Evolutionary conservation across 2,888 invertebrate genomes (phyloP), one percentile per base, ranked within the genome.

Genomic region (Drosophila niveifrons): DNA sequence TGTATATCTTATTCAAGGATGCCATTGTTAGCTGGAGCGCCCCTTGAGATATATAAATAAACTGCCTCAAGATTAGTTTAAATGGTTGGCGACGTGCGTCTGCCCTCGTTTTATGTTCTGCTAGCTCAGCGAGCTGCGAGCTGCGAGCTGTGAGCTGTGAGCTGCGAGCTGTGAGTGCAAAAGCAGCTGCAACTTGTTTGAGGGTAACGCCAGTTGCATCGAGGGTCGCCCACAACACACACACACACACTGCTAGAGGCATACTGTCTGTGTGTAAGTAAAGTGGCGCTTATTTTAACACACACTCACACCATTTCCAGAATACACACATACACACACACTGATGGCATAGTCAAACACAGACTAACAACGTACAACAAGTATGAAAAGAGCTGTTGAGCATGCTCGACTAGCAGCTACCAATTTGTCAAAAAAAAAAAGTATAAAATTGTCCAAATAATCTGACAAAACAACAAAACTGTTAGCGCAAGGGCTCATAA

Each of bases 11-110:
- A 59, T 56, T 58, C 67, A 67, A 67, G 58, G 66, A 52, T 63
- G 64, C 56, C 82, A 84, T 84, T 80, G 86, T 82, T 85, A 73
- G 72, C 59, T 68, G 70, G 66, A 66, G 85, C 75, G 65, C 72
- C 80, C 76, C 82, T 82, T 62, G 82, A 85, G 86, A 73, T 79
- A 79, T 82, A 82, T 82, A 82, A 82, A 82, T 82, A 82, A 82
- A 82, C 86, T 74, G 80, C 80, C 70, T 85, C 72, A 82, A 82
- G 82, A 82, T 82, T 82, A 82, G 86, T 85, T 85, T 82, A 82
- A 82, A 82, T 85, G 76, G 80, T 76, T 82, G 77, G 67, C 76
- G 70, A 78, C 75, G 76, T 85, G 82, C 79, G 79, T 85, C 70
- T 82, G 82, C 72, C 86, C 82, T 73, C 82, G 70, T 82, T 85